Percentiles rank a stretch among this genome's conserved stretches.
These are phyloP conservation scores for Poeciliopsis paucimaculata DNA, from an alignment of 2,797 vertebrate species.

Conservation along the genomic window DNA sequence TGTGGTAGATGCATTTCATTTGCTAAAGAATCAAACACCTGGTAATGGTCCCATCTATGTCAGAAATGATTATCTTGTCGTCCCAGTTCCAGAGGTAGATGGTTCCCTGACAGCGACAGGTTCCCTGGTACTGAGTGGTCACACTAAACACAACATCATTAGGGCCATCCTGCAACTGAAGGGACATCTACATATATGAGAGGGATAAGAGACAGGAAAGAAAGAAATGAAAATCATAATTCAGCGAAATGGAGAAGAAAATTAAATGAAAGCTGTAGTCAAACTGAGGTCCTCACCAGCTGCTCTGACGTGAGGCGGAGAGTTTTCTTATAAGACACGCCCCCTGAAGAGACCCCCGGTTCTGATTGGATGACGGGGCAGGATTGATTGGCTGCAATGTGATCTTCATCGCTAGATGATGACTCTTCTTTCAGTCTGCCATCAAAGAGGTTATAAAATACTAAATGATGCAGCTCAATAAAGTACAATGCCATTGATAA, in stretches of 20 bases:
- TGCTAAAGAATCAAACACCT: constrained; percentile 74
- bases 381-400: constrained; percentile 75
- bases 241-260: not conserved
- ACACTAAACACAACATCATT: constrained; percentile 96
- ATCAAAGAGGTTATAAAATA: constrained; percentile 14
- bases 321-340: constrained; percentile 92
- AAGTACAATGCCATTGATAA: not conserved
- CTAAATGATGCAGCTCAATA: constrained; percentile 1
- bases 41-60: constrained; percentile 98
- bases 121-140: constrained; percentile 98
- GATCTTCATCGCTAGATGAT: constrained; percentile 94
- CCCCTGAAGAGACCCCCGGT: constrained; percentile 71
- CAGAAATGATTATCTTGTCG: constrained; percentile 96
- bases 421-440: constrained; percentile 90
- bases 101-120: constrained; percentile 95
- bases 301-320: constrained; percentile 94
- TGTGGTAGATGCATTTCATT: not conserved
- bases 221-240: not conserved
- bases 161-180: constrained; percentile 93
- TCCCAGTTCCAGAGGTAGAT: constrained; percentile 99
- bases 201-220: not conserved
- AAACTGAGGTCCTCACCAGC: constrained; percentile 80
- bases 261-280: not conserved
- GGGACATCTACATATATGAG: constrained; percentile 73
- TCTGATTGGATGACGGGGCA: constrained; percentile 72